A percentile compares a stretch with the other conserved stretches of the same genome.
Evolutionary conservation across 2,797 vertebrate genomes (phyloP).

Genomic region (Hydrophis major): DNA sequence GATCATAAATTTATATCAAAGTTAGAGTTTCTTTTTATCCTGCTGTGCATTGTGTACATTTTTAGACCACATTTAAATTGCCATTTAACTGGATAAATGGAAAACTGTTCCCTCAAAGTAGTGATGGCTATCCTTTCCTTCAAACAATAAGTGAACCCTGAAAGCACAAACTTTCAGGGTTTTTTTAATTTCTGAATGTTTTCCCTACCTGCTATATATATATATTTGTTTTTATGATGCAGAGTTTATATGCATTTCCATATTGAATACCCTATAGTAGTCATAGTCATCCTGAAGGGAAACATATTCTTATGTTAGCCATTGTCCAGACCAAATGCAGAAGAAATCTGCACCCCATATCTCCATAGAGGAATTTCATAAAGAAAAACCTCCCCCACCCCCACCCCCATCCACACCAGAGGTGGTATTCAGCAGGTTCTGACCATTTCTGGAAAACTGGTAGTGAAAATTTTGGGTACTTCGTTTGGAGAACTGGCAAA

Average conservation of each 20-base stretch:
- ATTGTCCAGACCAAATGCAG: neutral
- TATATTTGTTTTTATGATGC: neutral
- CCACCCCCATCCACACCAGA: no score
- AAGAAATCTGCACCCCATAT: neutral
- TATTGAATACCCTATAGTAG: neutral
- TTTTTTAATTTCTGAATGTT: no score
- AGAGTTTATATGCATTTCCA: neutral
- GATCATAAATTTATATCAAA: neutral
- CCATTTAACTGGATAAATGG: neutral
- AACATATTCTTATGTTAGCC: neutral
- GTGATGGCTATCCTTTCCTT: neutral
- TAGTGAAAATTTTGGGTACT: no score
- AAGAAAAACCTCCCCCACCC: neutral
- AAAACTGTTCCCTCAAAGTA: neutral
- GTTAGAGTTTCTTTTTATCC: neutral
- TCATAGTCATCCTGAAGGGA: neutral
- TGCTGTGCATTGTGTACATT: neutral
- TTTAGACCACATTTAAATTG: neutral
- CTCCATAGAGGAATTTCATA: neutral
- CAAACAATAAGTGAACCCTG: no score
- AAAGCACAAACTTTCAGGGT: no score
- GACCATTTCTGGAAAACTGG: no score
- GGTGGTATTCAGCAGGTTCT: no score
- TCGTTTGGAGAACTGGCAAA: no score
- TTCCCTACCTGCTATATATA: no score